Evolutionary conservation across 2,797 vertebrate species (phyloP).

Genomic region (Rousettus madagascariensis): DNA sequence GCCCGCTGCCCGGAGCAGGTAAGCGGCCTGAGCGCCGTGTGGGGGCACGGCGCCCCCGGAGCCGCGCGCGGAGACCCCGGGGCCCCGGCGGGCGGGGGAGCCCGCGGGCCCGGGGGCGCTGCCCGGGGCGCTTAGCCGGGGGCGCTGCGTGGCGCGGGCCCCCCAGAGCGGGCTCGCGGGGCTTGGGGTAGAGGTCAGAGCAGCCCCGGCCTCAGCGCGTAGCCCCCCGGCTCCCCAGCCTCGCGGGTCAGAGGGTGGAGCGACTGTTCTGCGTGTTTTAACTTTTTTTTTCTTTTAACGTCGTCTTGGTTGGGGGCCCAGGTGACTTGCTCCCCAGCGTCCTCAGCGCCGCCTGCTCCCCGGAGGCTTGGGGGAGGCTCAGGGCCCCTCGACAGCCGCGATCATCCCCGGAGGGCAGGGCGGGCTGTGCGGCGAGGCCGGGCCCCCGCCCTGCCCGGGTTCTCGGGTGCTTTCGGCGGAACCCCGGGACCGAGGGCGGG

Average conservation of each 20-base stretch:
- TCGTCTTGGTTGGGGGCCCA: background rate
- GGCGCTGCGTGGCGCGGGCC: background rate
- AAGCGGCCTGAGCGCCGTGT: background rate
- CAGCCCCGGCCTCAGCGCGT: background rate
- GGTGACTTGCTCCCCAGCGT: background rate
- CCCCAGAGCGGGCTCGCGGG: too few species aligned
- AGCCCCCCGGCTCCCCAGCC: background rate
- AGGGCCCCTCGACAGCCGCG: background rate
- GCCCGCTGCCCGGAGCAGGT: background rate
- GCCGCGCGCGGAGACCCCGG: too few species aligned
- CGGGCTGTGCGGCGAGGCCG: background rate
- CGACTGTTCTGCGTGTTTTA: accelerated
- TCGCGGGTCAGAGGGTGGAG: background rate
- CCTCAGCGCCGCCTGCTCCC: background rate
- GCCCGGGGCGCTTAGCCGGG: background rate
- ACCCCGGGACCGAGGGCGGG: background rate
- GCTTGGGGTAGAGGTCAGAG: background rate
- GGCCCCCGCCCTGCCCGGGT: background rate
- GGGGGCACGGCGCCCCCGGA: background rate
- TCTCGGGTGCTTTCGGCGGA: background rate
- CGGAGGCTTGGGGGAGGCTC: background rate
- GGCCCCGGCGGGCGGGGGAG: background rate
- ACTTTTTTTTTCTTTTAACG: background rate
- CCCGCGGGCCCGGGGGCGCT: background rate
- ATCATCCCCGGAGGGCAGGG: background rate